phyloP scores from a whole-genome alignment of 2,113 vertebrate genomes.

The Cochlearius cochlearius region DNA sequence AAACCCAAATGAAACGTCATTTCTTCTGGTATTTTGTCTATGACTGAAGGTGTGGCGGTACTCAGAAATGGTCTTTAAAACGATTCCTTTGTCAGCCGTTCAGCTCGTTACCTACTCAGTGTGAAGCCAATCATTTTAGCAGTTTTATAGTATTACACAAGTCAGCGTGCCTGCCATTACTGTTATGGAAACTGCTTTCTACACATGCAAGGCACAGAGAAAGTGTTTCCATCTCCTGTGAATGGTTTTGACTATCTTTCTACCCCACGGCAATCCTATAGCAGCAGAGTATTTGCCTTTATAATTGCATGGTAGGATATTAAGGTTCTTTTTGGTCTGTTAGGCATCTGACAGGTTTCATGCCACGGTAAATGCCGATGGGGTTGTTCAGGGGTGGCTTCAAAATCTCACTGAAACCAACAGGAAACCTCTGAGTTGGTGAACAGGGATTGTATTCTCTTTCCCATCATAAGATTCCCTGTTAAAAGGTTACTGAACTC shows the following conservation, averaged over 20 bases:
- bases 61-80: background rate
- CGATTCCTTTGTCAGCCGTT: fast-evolving
- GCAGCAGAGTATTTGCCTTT: background rate
- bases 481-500: background rate
- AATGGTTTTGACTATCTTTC: background rate
- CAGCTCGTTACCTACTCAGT: background rate
- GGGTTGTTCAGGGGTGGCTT: background rate
- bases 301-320: background rate
- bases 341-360: background rate
- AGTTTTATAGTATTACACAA: background rate
- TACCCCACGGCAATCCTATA: background rate
- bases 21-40: background rate
- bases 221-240: background rate
- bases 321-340: background rate
- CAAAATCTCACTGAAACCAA: background rate
- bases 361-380: background rate
- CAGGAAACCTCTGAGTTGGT: background rate
- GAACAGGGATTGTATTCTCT: background rate
- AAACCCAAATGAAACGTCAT: background rate
- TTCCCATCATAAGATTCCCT: background rate
- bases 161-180: background rate
- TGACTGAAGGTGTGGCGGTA: background rate
- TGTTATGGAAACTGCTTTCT: background rate
- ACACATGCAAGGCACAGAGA: background rate
- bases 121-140: background rate